Evolutionary conservation across 35 echinoderm and acorn worm genomes (phyloP).

Genomic region (Nesometra sesokonis): DNA sequence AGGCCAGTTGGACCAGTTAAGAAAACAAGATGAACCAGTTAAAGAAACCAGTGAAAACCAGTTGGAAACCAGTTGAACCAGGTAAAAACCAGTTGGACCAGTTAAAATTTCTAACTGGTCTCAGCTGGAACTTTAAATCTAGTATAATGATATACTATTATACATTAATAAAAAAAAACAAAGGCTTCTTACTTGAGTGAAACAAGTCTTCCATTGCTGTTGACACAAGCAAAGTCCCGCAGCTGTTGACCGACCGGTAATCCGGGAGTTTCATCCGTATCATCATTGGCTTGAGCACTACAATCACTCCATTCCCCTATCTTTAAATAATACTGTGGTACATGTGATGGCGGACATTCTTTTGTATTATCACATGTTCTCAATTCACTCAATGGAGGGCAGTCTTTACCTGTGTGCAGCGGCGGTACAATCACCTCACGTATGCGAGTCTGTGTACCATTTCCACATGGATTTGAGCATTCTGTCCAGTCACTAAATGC

Average conservation of each 20-base stretch:
- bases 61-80: too few species aligned
- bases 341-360: slow-evolving; percentile 20
- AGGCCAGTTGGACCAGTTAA: too few species aligned
- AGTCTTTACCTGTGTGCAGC: slow-evolving; percentile 29
- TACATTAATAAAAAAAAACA: background rate
- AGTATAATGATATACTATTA: too few species aligned
- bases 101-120: too few species aligned
- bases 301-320: slow-evolving; percentile 64
- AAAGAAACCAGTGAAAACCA: too few species aligned
- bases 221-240: slow-evolving; percentile 44
- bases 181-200: slow-evolving; percentile 26
- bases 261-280: slow-evolving; percentile 12
- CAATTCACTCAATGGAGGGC: slow-evolving; percentile 60
- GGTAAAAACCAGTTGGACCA: too few species aligned
- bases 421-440: slow-evolving; percentile 50
- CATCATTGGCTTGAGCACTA: background rate
- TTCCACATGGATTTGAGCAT: slow-evolving; percentile 77
- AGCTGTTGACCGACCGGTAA: slow-evolving; percentile 34
- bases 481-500: slow-evolving; percentile 54
- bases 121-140: too few species aligned
- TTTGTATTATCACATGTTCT: slow-evolving; percentile 18
- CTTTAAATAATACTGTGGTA: slow-evolving; percentile 40
- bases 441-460: slow-evolving; percentile 85
- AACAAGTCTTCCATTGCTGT: slow-evolving; percentile 60
- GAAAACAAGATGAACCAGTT: too few species aligned